Conservation (phyloP, 1,140 invertebrate species). For the Batillaria attramentaria region DNA sequence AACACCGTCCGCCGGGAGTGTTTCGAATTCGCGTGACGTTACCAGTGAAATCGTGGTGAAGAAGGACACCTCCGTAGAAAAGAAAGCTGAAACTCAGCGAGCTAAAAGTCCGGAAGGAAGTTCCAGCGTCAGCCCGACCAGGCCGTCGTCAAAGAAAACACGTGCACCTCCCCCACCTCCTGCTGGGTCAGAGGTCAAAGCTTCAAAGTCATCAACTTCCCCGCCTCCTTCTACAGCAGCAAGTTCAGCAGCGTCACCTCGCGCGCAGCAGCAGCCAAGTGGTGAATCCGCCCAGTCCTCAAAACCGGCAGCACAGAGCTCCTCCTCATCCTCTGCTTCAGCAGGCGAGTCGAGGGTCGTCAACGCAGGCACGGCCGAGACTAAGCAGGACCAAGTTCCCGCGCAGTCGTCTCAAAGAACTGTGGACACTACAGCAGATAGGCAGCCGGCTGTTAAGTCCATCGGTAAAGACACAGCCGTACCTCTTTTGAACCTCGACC, state of each 20-base stretch:
- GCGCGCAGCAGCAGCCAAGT: not conserved
- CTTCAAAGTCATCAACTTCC: not conserved
- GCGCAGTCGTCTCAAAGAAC: no score
- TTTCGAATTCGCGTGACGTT: no score
- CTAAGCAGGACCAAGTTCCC: no score
- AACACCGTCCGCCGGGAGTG: no score
- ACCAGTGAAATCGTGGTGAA: not conserved
- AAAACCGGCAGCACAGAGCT: not conserved
- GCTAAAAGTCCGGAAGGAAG: not conserved
- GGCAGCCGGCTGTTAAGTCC: no score
- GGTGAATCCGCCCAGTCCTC: constrained; percentile 16
- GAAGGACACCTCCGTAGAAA: not conserved
- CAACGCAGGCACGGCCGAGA: no score
- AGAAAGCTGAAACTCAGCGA: not conserved
- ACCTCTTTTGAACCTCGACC: no score
- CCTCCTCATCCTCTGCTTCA: not conserved
- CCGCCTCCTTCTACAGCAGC: not conserved
- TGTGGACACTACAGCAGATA: no score
- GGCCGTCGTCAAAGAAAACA: constrained; percentile 31
- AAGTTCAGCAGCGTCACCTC: not conserved
- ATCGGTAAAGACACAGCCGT: no score
- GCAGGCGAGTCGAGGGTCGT: no score
- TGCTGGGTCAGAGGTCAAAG: not conserved
- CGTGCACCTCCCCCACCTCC: constrained; percentile 28
- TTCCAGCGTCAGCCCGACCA: not conserved